Base-by-base conservation (phyloP, 2,888 invertebrate species). In the Drosophila neotestacea region DNA sequence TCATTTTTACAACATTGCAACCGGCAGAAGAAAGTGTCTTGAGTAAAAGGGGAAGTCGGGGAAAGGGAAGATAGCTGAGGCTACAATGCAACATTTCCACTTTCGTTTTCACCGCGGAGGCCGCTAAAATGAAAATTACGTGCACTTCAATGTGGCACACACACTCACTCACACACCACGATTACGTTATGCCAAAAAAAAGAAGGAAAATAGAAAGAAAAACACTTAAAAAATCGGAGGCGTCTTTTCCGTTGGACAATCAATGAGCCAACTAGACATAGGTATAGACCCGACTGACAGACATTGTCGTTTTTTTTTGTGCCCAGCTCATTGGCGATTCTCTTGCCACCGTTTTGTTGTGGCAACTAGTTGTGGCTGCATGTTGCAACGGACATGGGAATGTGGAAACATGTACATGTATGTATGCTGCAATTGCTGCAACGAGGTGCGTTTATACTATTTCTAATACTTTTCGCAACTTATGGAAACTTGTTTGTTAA, bases 41-140 rank as follows among this genome's bases (percentile, higher is more conserved):
- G 28, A 6, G 38, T 28, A n/a, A 10, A 30, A 1, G 38, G 13
- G 56, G 46, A 32, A 32, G 32, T 32, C 7, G 2, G 6, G 9
- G 63, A 50, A 47, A 3, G 22, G 22, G 22, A 48, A 34, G 27
- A 56, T 48, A 60, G 64, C 16, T 7, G 44, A 27, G 52, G 46
- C 39, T 38, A 36, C 44, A 73, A 70, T 71, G 82, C 85, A 81
- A 71, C 85, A 79, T 88, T 89, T 85, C 70, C 90, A 86, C 87
- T 89, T 86, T 88, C 88, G 75, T 86, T 86, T 89, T 78, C 61
- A 69, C 59, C 4, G 50, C 34, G 16, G 36, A 13, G 47, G 62
- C 81, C 77, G 76, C 75, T 65, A 70, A 81, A 84, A 71, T 74
- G 68, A 83, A 84, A 84, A 83, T 86, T 77, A 73, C 81, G 72